Evolutionary conservation across 2,113 vertebrate genomes (phyloP).

Genomic region (Cynocephalus volans): DNA sequence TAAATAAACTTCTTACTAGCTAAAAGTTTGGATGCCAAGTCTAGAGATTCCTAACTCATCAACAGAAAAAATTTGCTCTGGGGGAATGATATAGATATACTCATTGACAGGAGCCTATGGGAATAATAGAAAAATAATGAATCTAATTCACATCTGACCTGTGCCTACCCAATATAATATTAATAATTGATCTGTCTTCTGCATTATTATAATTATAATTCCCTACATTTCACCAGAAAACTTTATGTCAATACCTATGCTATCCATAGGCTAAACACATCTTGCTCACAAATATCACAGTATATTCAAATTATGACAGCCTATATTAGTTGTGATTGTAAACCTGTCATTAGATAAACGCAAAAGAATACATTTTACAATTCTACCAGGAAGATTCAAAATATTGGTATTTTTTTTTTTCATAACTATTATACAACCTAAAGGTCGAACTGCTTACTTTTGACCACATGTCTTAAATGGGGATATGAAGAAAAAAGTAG

Average conservation of each 20-base stretch:
- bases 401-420: not conserved
- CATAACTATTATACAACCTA: not conserved
- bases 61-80: constrained; percentile 6
- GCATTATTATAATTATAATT: constrained; percentile 1
- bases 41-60: not conserved
- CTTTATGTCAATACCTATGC: not conserved
- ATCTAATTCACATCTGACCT: constrained; percentile 63
- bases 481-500: not conserved
- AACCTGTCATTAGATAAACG: not conserved
- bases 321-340: not conserved
- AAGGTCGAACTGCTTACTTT: not conserved
- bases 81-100: constrained; percentile 66
- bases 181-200: constrained; percentile 66
- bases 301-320: not conserved
- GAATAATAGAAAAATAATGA: constrained; percentile 73
- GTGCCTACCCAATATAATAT: constrained; percentile 22
- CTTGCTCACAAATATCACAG: not conserved
- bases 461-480: not conserved
- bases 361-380: not conserved
- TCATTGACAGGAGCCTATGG: constrained; percentile 16
- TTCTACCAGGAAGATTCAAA: not conserved
- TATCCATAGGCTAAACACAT: not conserved
- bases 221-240: not conserved
- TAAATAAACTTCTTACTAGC: not conserved
- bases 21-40: constrained; percentile 21